phyloP scores from a whole-genome alignment of 2,888 invertebrate species.

The Mycogona germanica region DNA sequence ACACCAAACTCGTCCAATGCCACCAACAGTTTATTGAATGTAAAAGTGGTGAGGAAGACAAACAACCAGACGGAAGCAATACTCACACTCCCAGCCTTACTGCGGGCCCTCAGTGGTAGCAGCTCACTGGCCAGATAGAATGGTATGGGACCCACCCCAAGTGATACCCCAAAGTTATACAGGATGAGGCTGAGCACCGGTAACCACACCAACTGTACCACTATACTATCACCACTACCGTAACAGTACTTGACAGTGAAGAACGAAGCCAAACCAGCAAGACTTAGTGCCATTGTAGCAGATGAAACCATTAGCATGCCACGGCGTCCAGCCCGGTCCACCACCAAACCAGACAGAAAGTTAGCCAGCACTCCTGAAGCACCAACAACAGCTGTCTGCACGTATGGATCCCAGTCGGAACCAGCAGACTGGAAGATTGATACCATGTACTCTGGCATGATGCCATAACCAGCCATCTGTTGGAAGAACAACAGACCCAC shows the following conservation, averaged over 20 bases:
- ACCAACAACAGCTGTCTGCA: conserved; percentile 19
- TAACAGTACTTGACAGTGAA: background rate
- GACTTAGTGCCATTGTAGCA: conserved; percentile 7
- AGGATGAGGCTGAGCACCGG: conserved; percentile 6
- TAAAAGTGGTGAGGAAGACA: background rate
- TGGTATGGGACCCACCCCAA: conserved; percentile 6
- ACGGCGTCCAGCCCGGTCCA: conserved; percentile 18
- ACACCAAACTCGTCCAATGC: conserved; percentile 5
- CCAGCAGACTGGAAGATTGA: conserved; percentile 19
- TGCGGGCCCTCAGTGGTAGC: conserved; percentile 4
- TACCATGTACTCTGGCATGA: conserved; percentile 21
- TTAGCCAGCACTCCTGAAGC: background rate
- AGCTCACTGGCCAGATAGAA: conserved; percentile 2
- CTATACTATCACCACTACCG: background rate
- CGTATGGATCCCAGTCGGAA: conserved; percentile 11
- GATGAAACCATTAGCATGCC: conserved; percentile 17
- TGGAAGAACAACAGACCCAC: conserved; percentile 21
- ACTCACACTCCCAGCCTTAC: background rate
- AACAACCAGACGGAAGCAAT: background rate
- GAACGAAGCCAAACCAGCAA: background rate
- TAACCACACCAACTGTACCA: conserved; percentile 2
- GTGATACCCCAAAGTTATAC: background rate
- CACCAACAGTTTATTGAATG: no score
- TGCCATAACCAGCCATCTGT: conserved; percentile 20
- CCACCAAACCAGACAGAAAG: background rate